Evolutionary conservation across 2,888 invertebrate genomes (phyloP).

Genomic region (Coelogynopora nodosa): DNA sequence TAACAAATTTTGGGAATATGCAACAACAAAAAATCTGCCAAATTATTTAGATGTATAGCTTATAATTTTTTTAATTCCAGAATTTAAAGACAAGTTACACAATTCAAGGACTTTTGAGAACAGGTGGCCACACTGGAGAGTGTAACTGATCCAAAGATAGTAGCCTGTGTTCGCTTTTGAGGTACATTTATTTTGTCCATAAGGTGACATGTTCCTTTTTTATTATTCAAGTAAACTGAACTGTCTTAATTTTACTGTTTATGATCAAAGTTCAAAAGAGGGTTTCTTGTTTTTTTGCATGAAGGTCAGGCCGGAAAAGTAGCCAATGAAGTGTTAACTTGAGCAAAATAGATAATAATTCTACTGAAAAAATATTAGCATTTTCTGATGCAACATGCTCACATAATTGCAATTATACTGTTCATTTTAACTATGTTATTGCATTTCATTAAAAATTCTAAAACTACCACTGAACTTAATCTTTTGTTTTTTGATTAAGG

Average conservation of each 20-base stretch:
- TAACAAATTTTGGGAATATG: too few species aligned
- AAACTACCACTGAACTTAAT: constrained; percentile 7
- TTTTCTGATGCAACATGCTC: constrained; percentile 27
- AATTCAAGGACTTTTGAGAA: too few species aligned
- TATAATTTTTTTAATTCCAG: too few species aligned
- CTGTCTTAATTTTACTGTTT: neutral
- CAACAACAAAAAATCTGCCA: too few species aligned
- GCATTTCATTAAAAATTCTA: constrained; percentile 13
- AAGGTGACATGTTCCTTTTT: neutral
- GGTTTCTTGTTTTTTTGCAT: neutral
- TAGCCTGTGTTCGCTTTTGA: neutral
- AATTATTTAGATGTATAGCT: too few species aligned
- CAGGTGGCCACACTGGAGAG: too few species aligned
- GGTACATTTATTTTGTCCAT: neutral
- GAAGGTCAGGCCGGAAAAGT: neutral
- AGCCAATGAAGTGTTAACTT: neutral
- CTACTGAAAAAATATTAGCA: constrained; percentile 5
- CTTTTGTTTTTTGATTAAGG: neutral
- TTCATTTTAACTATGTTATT: neutral
- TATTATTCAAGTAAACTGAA: neutral
- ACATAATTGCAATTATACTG: constrained; percentile 19
- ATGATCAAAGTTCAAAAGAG: neutral
- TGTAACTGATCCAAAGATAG: neutral
- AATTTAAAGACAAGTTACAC: too few species aligned
- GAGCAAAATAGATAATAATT: constrained; percentile 1